Percentiles rank a stretch among this genome's conserved stretches.
phyloP scores from a whole-genome alignment of 2,797 vertebrate genomes.

The Aphelocoma californica region DNA sequence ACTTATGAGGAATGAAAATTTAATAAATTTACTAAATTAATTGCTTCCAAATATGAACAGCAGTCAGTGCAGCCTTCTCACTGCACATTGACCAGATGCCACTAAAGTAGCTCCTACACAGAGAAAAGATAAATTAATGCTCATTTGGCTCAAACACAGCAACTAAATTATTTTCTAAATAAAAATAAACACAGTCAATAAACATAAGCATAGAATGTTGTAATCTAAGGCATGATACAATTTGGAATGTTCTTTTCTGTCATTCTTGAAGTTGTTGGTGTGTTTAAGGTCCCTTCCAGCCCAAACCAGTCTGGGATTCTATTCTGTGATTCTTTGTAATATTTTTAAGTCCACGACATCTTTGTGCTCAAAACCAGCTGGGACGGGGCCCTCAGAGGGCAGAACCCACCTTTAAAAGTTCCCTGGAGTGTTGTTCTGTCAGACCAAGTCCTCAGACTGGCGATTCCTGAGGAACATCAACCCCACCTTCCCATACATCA shows the following conservation, averaged over 20 bases:
- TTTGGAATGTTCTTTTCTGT: slow-evolving; percentile 55
- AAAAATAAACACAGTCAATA: slow-evolving; percentile 55
- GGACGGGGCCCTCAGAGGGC: neutral
- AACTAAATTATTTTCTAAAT: slow-evolving; percentile 37
- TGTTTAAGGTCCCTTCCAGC: neutral
- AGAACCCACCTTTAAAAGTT: neutral
- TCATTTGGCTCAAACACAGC: slow-evolving; percentile 54
- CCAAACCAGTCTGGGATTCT: neutral
- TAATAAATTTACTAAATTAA: neutral
- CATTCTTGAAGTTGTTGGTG: slow-evolving; percentile 21
- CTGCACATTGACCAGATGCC: slow-evolving; percentile 48
- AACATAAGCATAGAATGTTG: slow-evolving; percentile 32
- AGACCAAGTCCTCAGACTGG: neutral
- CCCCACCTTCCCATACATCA: neutral
- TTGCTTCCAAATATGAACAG: neutral
- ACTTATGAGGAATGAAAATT: neutral
- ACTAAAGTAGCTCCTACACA: slow-evolving; percentile 42
- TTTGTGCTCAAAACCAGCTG: neutral
- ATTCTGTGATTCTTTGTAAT: neutral
- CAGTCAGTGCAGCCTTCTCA: slow-evolving; percentile 4
- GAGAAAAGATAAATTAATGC: slow-evolving; percentile 51
- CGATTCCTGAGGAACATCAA: rapidly evolving
- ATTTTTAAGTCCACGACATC: neutral
- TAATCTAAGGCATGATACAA: slow-evolving; percentile 45
- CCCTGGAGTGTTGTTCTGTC: neutral